phyloP scores from a whole-genome alignment of 2,888 invertebrate genomes.

The Ephialtes manifestator region DNA sequence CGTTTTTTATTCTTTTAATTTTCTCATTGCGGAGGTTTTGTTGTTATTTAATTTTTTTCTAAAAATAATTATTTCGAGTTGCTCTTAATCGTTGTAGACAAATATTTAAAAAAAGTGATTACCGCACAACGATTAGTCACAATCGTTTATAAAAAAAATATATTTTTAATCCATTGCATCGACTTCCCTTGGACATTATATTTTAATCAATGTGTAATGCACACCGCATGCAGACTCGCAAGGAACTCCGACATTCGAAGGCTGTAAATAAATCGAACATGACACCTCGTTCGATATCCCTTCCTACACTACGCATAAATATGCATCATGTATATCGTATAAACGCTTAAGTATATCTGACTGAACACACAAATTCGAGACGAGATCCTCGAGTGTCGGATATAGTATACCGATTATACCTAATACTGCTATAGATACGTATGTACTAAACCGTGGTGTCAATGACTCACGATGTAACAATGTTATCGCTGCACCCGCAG shows the following conservation, averaged over 20 bases:
- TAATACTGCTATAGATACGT: background rate
- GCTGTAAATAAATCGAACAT: constrained; percentile 26
- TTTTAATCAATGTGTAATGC: constrained; percentile 2
- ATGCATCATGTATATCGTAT: constrained; percentile 4
- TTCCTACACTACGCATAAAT: background rate
- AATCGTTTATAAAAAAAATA: too few relatives aligned
- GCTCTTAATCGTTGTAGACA: too few relatives aligned
- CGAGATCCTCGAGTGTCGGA: constrained; percentile 23
- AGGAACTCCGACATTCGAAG: constrained; percentile 1
- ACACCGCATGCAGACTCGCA: background rate
- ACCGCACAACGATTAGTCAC: too few relatives aligned
- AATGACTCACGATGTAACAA: constrained; percentile 31
- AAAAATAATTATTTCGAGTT: too few relatives aligned
- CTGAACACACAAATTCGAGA: constrained; percentile 20
- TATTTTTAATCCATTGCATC: too few relatives aligned
- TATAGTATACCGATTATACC: background rate
- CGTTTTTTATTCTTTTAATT: too few relatives aligned
- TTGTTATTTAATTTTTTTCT: too few relatives aligned
- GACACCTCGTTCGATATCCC: constrained; percentile 29
- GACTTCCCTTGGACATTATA: background rate
- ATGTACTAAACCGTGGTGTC: background rate
- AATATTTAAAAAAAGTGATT: too few relatives aligned
- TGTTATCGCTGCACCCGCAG: constrained; percentile 40
- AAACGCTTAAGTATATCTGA: constrained; percentile 5
- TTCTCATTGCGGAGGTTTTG: too few relatives aligned